phyloP scores from a whole-genome alignment of 2,797 vertebrate species.

The Clarias platycephalus region DNA sequence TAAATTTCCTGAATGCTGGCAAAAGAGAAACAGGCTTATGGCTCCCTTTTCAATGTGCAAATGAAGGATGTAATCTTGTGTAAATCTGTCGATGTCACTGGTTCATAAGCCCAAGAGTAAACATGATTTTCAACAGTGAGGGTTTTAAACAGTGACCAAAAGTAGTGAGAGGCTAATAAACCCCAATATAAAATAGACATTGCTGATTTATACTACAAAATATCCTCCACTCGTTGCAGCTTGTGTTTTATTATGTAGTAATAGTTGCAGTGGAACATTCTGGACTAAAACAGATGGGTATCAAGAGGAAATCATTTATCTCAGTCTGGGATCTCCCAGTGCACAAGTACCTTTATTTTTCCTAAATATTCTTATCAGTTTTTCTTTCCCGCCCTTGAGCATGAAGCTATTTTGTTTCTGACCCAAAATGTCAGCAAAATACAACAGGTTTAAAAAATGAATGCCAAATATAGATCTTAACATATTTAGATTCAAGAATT shows the following conservation, averaged over 20 bases:
- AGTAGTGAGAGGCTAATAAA: constrained; percentile 53
- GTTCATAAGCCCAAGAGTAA: constrained; percentile 61
- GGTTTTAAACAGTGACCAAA: constrained; percentile 66
- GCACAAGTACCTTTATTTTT: constrained; percentile 5
- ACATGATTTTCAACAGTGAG: constrained; percentile 59
- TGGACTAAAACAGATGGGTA: constrained; percentile 22
- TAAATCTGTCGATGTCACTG: constrained; percentile 54
- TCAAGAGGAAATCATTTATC: constrained; percentile 28
- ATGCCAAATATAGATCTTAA: neutral
- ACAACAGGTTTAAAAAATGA: neutral
- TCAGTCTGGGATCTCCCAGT: constrained; percentile 1
- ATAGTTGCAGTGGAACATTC: constrained; percentile 6
- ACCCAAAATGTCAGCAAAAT: neutral
- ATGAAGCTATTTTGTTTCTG: constrained; percentile 1
- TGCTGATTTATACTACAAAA: constrained; percentile 32
- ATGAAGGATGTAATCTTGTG: constrained; percentile 50
- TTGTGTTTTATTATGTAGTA: constrained; percentile 6
- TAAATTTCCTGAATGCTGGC: constrained; percentile 64
- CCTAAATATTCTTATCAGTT: neutral
- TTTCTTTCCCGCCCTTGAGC: constrained; percentile 9
- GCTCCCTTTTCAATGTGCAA: constrained; percentile 52
- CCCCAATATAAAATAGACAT: constrained; percentile 28
- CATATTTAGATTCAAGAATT: neutral
- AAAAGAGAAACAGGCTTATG: constrained; percentile 46
- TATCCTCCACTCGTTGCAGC: constrained; percentile 9